These are phyloP conservation scores for Rhinichthys osculus DNA, from an alignment of 2,797 vertebrate species.

Conservation along the genomic window DNA sequence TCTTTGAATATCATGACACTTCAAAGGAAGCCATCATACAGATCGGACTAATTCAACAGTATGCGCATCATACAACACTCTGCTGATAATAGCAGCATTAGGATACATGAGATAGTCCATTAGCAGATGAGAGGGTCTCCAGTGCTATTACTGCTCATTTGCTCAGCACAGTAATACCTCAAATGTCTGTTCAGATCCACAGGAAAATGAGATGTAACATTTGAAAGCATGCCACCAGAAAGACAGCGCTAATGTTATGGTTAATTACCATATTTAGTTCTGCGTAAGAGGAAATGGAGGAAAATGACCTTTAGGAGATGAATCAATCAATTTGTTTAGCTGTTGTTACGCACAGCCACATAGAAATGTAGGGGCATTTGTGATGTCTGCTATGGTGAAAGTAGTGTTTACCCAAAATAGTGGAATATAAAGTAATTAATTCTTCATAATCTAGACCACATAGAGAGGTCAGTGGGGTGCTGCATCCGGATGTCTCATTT, in stretches of 20 bases:
- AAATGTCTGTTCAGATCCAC: slow-evolving; percentile 55
- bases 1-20: slow-evolving; percentile 14
- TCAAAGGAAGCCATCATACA: slow-evolving; percentile 37
- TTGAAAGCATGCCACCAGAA: slow-evolving; percentile 48
- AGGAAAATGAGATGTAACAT: slow-evolving; percentile 59
- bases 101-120: slow-evolving; percentile 56
- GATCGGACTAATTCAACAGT: slow-evolving; percentile 42
- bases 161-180: slow-evolving; percentile 46
- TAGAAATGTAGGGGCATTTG: slow-evolving; percentile 25
- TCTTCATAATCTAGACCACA: slow-evolving; percentile 21
- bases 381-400: slow-evolving; percentile 2
- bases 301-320: slow-evolving; percentile 45
- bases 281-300: slow-evolving; percentile 31
- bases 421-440: slow-evolving; percentile 18
- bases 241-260: slow-evolving; percentile 52
- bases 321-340: slow-evolving; percentile 27
- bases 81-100: slow-evolving; percentile 62
- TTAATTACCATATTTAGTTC: slow-evolving; percentile 55
- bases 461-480: slow-evolving; percentile 3
- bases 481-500: slow-evolving; percentile 17
- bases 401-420: slow-evolving; percentile 24
- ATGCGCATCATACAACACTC: slow-evolving; percentile 57
- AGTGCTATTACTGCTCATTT: slow-evolving; percentile 58
- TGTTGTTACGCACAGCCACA: slow-evolving; percentile 22
- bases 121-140: slow-evolving; percentile 46